Base-by-base conservation (phyloP, 2,888 invertebrate species). In the Acanthosepion pharaonis region DNA sequence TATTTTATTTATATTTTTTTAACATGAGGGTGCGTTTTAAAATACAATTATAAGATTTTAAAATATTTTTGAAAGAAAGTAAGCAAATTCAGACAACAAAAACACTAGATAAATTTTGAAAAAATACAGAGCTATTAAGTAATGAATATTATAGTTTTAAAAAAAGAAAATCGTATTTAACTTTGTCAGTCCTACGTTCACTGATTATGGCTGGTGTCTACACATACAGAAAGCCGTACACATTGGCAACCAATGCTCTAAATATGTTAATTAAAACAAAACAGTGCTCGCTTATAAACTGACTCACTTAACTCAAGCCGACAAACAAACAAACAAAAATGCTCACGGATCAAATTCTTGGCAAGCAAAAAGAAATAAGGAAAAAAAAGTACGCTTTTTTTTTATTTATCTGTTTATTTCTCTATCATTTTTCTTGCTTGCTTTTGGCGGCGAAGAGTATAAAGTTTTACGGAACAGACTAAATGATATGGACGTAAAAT, bases 191-290 rank as follows among this genome's bases (percentile, higher is more conserved):
- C 78, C n/a, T 78, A 18, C 11, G 33, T 78, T n/a, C 15, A n/a
- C 15, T 78, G 5, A 33, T n/a, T 9, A 9, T 9, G n/a, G 78
- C 15, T n/a, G 3, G n/a, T 78, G 33, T 78, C 78, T 78, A n/a
- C 78, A 11, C 78, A 78, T 78, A 78, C 15, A 78, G 78, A 78
- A 78, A 11, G 33, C n/a, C 78, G n/a, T 78, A n/a, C 78, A 78
- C n/a, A 33, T n/a, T 78, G 78, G 78, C 78, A 78, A n/a, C 15
- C 78, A n/a, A 15, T 78, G n/a, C 78, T 78, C n/a, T 78, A 78
- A 78, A 78, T 78, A 78, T 78, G 78, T n/a, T 78, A 78, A 78
- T 78, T 78, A n/a, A n/a, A 78, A 78, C 78, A 78, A 78, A 78
- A 78, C 78, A 78, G n/a, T 78, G 78, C 78, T 78, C 78, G 15